phyloP scores from a whole-genome alignment of 2,797 vertebrate species.

The Catamblyrhynchus diadema region DNA sequence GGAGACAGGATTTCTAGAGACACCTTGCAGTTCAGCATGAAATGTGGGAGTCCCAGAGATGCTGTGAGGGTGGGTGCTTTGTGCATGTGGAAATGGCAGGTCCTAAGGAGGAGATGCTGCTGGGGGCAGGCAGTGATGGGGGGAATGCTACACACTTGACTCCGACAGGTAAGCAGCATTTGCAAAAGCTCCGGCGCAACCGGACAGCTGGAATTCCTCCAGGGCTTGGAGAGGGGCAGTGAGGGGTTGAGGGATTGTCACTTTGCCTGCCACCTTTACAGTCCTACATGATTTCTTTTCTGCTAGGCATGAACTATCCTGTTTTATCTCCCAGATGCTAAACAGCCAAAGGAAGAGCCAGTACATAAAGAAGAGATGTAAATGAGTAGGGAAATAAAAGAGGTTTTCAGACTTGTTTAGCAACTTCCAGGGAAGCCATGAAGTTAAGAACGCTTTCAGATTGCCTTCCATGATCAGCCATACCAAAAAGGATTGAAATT shows the following conservation, averaged over 20 bases:
- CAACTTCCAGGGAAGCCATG: not conserved
- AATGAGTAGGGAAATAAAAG: not conserved
- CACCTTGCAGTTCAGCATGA: not conserved
- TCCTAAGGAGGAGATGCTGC: not conserved
- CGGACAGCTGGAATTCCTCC: accelerated
- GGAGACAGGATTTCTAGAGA: not conserved
- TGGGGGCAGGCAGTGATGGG: not conserved
- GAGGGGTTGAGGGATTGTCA: not conserved
- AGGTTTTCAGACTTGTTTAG: not conserved
- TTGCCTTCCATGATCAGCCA: not conserved
- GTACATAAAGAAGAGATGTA: not conserved
- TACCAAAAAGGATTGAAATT: not conserved
- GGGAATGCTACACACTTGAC: accelerated
- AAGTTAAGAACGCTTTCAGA: not conserved
- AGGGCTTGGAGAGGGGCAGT: not conserved
- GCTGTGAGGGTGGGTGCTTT: not conserved
- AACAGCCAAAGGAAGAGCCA: not conserved
- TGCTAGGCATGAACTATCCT: not conserved
- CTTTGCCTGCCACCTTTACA: not conserved
- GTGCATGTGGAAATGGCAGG: not conserved
- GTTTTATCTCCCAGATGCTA: not conserved
- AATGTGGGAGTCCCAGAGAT: not conserved
- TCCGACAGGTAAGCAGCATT: accelerated
- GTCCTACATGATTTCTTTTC: not conserved
- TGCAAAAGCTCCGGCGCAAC: not conserved